phyloP scores from a whole-genome alignment of 2,888 invertebrate genomes.

The Lasioglossum marginatum region DNA sequence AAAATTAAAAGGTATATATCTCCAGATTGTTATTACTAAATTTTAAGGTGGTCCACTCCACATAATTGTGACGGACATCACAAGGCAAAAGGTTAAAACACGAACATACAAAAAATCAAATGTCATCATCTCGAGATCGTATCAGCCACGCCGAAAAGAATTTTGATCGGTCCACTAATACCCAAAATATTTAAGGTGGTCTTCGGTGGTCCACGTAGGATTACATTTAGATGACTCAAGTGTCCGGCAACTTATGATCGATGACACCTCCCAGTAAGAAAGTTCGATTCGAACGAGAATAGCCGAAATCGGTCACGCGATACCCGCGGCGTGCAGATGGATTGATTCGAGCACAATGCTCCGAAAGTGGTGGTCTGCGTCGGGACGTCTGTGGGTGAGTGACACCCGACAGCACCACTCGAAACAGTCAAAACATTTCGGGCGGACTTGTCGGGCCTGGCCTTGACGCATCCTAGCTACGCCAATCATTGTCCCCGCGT shows the following conservation, averaged over 20 bases:
- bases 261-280: neutral
- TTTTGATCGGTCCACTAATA: neutral
- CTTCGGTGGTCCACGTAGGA: neutral
- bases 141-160: neutral
- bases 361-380: constrained; percentile 78
- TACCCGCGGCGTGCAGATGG: constrained; percentile 55
- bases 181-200: neutral
- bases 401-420: constrained; percentile 80
- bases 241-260: neutral
- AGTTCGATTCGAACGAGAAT: constrained; percentile 39
- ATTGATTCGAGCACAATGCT: constrained; percentile 70
- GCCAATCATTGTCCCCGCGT: constrained; percentile 72
- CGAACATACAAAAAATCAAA: neutral
- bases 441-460: constrained; percentile 71
- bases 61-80: neutral
- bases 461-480: constrained; percentile 75
- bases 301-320: constrained; percentile 45
- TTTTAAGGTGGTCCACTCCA: neutral
- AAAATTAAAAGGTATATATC: neutral
- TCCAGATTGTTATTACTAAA: neutral
- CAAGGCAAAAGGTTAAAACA: too few species aligned
- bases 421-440: constrained; percentile 81
- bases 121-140: neutral
- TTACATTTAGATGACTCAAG: neutral
- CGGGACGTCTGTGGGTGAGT: constrained; percentile 78